Evolutionary conservation across 2,888 invertebrate species (phyloP).

Genomic region (Gymnocheta viridis): DNA sequence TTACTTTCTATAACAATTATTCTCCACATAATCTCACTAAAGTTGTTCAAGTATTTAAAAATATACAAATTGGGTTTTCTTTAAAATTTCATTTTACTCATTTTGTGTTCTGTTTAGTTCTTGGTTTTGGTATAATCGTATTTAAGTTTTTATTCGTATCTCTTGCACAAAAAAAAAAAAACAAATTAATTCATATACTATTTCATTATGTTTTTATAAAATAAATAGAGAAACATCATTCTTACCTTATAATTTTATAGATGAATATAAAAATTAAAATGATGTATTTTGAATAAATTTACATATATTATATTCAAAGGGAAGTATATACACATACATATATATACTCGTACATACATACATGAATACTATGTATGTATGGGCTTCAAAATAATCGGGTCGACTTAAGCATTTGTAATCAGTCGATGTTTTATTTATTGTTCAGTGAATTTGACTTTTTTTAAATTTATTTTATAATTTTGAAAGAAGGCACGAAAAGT

Average conservation of each 20-base stretch:
- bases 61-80: not conserved
- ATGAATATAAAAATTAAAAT: not conserved
- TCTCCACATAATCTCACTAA: conserved; percentile 33
- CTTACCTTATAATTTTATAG: conserved; percentile 1
- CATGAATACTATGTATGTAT: no score
- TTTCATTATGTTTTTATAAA: conserved; percentile 31
- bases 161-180: conserved; percentile 9
- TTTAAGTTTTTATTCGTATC: conserved; percentile 25
- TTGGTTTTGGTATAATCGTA: conserved; percentile 22
- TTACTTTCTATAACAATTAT: conserved; percentile 14
- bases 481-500: no score
- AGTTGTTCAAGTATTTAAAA: conserved; percentile 35
- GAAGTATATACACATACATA: conserved; percentile 15
- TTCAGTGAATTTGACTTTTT: no score
- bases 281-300: not conserved
- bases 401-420: no score
- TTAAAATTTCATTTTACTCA: not conserved
- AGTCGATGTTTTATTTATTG: no score
- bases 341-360: not conserved
- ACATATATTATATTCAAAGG: conserved; percentile 36
- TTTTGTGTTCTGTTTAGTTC: conserved; percentile 37
- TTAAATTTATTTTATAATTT: no score
- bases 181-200: conserved; percentile 29
- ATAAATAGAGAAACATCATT: conserved; percentile 2
- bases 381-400: no score